These are phyloP conservation scores for Yoshiicerus persimilis DNA, from an alignment of 1,140 invertebrate species.

Conservation along the genomic window DNA sequence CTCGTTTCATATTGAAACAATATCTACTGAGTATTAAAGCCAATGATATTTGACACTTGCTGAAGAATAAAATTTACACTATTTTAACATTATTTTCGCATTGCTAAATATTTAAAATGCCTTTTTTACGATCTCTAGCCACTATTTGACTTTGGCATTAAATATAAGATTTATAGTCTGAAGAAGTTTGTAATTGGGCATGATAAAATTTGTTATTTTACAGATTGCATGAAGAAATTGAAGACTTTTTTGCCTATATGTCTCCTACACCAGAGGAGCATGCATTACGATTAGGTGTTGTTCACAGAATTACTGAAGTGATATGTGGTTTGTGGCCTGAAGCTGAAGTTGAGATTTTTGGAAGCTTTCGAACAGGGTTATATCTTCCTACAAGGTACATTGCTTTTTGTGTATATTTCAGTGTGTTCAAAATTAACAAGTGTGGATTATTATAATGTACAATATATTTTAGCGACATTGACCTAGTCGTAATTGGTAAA, in stretches of 20 bases:
- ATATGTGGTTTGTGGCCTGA: slow-evolving; percentile 85
- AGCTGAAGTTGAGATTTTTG: slow-evolving; percentile 92
- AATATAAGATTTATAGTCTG: no score
- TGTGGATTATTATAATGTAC: neutral
- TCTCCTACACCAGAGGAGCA: slow-evolving; percentile 87
- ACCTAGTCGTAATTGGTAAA: slow-evolving; percentile 92
- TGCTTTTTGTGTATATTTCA: neutral
- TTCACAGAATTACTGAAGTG: slow-evolving; percentile 81
- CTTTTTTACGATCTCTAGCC: no score
- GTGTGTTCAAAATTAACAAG: neutral
- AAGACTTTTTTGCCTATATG: slow-evolving; percentile 94
- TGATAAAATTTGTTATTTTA: no score
- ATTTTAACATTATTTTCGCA: no score
- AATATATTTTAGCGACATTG: slow-evolving; percentile 78
- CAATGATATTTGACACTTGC: no score
- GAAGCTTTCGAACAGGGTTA: slow-evolving; percentile 89
- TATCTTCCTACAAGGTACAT: slow-evolving; percentile 79
- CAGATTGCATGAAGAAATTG: slow-evolving; percentile 95
- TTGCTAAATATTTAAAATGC: no score
- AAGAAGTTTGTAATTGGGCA: no score
- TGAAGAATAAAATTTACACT: no score
- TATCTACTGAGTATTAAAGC: no score
- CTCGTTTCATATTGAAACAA: no score
- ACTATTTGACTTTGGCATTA: no score
- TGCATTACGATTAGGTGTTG: slow-evolving; percentile 78